Evolutionary conservation across 2,888 invertebrate species (phyloP).

Genomic region (Schizaphis graminum): DNA sequence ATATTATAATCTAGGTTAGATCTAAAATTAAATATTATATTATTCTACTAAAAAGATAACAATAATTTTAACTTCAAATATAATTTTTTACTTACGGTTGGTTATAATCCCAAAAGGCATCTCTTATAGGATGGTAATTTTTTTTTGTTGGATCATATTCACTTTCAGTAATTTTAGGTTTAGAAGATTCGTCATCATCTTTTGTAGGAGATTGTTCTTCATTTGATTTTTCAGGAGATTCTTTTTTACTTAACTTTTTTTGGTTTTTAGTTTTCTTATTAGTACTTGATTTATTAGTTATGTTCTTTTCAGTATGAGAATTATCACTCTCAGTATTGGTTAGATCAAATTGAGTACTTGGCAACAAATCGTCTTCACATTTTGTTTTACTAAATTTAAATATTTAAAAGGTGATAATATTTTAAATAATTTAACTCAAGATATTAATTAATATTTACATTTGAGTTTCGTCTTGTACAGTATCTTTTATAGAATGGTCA

Average conservation of each 20-base stretch:
- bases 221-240: neutral
- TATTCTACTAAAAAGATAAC: neutral
- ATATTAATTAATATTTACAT: conserved; percentile 73
- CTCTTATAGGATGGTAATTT: conserved; percentile 85
- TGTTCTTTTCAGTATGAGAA: neutral
- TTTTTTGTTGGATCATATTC: conserved; percentile 81
- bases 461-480: conserved; percentile 83
- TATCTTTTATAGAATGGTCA: conserved; percentile 88
- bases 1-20: neutral
- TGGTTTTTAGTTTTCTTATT: conserved; percentile 66
- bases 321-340: neutral
- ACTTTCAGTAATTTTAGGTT: conserved; percentile 67
- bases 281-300: neutral
- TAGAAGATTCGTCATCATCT: neutral
- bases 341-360: neutral
- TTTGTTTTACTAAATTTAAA: conserved; percentile 47
- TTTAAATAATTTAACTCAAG: neutral
- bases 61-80: neutral
- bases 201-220: conserved; percentile 13
- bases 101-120: conserved; percentile 84
- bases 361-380: neutral
- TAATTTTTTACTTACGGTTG: conserved; percentile 75
- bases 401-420: neutral
- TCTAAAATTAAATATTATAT: neutral
- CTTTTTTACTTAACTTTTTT: conserved; percentile 38